These are phyloP conservation scores for Lateolabrax maculatus DNA, from an alignment of 2,797 vertebrate species.

Conservation along the genomic window DNA sequence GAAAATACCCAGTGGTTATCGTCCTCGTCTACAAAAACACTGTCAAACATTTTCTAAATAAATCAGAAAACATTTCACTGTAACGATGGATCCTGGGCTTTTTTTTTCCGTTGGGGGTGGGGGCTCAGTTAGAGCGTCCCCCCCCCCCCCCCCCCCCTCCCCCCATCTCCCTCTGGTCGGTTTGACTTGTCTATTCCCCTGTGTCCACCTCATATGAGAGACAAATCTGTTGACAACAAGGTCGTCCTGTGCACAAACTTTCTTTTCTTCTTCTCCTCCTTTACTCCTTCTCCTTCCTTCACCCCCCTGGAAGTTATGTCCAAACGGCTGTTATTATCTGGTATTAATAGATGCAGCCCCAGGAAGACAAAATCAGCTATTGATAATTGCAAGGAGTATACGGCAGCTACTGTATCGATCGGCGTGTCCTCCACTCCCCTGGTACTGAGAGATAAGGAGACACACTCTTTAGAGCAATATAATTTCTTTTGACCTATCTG, in stretches of 20 bases:
- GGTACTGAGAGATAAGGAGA: constrained; percentile 98
- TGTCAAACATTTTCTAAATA: constrained; percentile 14
- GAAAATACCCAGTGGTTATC: not conserved
- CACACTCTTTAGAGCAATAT: constrained; percentile 99
- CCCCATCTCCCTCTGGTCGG: constrained; percentile 42
- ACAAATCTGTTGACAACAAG: constrained; percentile 83
- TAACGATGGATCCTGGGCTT: constrained; percentile 28
- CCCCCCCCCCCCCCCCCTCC: not conserved
- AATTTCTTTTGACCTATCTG: constrained; percentile 99
- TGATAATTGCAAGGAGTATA: constrained; percentile 99
- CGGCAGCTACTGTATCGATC: constrained; percentile 98
- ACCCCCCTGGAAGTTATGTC: constrained; percentile 81
- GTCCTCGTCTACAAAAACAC: too few species aligned
- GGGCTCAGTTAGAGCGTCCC: not conserved
- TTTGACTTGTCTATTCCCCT: constrained; percentile 70
- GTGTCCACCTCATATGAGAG: constrained; percentile 73
- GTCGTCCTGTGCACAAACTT: constrained; percentile 82
- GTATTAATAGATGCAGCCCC: constrained; percentile 98
- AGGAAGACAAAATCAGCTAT: constrained; percentile 99
- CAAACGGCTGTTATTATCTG: constrained; percentile 95
- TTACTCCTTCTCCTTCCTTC: constrained; percentile 48
- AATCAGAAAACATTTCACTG: constrained; percentile 32
- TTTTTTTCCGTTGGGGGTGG: constrained; percentile 12
- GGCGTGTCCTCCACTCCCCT: constrained; percentile 98
- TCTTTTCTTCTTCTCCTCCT: constrained; percentile 12